phyloP scores from a whole-genome alignment of 2,888 invertebrate species.

The Pantelozetes paolii region DNA sequence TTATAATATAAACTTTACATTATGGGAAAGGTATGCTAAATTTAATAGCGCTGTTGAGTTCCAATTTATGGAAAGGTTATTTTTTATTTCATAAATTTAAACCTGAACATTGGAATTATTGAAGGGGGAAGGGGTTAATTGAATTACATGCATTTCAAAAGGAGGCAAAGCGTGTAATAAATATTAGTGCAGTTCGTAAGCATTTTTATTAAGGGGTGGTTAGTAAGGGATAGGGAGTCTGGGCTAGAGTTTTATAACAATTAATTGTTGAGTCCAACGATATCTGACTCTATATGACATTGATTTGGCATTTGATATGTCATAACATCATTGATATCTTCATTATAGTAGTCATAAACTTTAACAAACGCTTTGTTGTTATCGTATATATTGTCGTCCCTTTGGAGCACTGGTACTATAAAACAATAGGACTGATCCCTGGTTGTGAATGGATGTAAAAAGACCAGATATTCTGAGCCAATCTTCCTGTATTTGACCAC shows the following conservation, averaged over 20 bases:
- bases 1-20: too few species aligned
- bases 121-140: too few species aligned
- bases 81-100: too few species aligned
- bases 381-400: background rate
- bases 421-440: slow-evolving; percentile 1
- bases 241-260: background rate
- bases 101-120: too few species aligned
- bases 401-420: slow-evolving; percentile 17
- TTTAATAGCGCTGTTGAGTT: too few species aligned
- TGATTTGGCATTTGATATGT: background rate
- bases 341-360: slow-evolving; percentile 26
- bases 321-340: slow-evolving; percentile 11
- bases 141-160: too few species aligned
- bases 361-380: slow-evolving; percentile 2
- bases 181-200: too few species aligned
- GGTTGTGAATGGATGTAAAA: slow-evolving; percentile 7
- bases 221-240: too few species aligned
- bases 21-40: too few species aligned
- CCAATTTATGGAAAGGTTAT: too few species aligned
- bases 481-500: background rate
- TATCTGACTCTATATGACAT: background rate
- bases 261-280: background rate
- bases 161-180: too few species aligned
- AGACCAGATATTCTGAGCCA: background rate
- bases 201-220: too few species aligned